phyloP scores from a whole-genome alignment of 2,113 vertebrate species.

The Ophthalmolycus amberensis region DNA sequence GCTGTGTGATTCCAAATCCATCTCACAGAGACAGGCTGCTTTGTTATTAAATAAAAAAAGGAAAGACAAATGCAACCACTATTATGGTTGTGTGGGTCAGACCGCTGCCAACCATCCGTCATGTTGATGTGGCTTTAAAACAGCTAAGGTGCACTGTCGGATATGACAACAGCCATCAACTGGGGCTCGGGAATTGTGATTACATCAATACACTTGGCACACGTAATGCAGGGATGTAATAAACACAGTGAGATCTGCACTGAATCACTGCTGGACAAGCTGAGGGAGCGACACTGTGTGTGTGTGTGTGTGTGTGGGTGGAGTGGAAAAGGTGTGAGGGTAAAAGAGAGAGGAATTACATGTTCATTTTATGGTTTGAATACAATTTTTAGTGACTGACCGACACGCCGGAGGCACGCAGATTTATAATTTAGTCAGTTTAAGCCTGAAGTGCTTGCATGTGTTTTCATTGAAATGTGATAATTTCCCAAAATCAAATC shows the following conservation, averaged over 20 bases:
- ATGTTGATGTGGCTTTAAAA: conserved; percentile 40
- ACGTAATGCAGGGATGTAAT: conserved; percentile 21
- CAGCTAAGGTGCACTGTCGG: conserved; percentile 18
- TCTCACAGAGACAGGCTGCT: conserved; percentile 18
- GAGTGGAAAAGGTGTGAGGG: background rate
- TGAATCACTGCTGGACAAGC: conserved; percentile 15
- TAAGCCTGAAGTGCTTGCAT: conserved; percentile 24
- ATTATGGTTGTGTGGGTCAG: conserved; percentile 39
- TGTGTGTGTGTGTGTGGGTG: background rate
- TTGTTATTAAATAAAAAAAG: background rate
- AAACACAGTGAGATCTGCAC: conserved; percentile 30
- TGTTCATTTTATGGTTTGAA: conserved; percentile 21
- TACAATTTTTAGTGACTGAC: conserved; percentile 24
- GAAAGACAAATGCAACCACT: conserved; percentile 11
- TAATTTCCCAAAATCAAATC: conserved; percentile 34
- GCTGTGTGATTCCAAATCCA: conserved; percentile 70
- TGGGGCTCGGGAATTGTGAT: conserved; percentile 30
- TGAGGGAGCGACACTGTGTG: conserved; percentile 5
- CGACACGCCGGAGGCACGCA: background rate
- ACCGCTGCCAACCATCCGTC: conserved; percentile 43
- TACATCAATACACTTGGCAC: conserved; percentile 38
- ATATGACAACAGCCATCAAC: conserved; percentile 43
- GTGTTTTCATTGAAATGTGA: conserved; percentile 28
- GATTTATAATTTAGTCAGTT: conserved; percentile 34
- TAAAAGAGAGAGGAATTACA: background rate